These are phyloP conservation scores for Melikaiella ostensackeni DNA, from an alignment of 2,888 invertebrate genomes.

Conservation along the genomic window DNA sequence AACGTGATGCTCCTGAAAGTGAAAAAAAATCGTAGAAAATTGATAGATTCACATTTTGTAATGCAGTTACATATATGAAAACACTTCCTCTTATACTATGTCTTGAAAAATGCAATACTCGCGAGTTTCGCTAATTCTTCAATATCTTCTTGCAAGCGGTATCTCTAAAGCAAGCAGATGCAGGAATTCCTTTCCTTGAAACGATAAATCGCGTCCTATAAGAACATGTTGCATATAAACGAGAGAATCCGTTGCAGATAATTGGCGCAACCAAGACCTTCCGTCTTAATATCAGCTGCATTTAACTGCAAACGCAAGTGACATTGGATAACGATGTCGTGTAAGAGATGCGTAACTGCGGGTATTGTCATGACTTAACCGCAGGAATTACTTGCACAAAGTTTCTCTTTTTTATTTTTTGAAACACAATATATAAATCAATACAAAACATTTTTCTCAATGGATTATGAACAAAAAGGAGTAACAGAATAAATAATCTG, in stretches of 20 bases:
- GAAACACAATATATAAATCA: too few relatives aligned
- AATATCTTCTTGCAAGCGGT: background rate
- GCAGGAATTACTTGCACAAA: background rate
- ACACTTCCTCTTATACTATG: background rate
- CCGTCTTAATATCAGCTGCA: constrained; percentile 4
- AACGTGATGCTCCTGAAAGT: too few relatives aligned
- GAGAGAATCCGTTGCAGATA: constrained; percentile 10
- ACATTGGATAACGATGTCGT: background rate
- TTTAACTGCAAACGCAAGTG: background rate
- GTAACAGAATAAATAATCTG: background rate
- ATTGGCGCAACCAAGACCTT: constrained; percentile 2
- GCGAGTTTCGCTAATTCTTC: background rate
- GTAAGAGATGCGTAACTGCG: background rate
- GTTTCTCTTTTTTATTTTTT: background rate
- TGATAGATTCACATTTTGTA: too few relatives aligned
- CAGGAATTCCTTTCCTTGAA: background rate
- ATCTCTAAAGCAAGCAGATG: background rate
- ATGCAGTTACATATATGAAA: background rate
- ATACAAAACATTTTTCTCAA: too few relatives aligned
- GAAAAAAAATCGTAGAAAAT: too few relatives aligned
- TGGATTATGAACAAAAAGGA: background rate
- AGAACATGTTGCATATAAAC: constrained; percentile 4
- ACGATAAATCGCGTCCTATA: background rate
- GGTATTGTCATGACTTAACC: background rate
- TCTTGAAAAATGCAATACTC: background rate